Evolutionary conservation across 2,888 invertebrate species (phyloP).

Genomic region (Chrysina gloriosa): DNA sequence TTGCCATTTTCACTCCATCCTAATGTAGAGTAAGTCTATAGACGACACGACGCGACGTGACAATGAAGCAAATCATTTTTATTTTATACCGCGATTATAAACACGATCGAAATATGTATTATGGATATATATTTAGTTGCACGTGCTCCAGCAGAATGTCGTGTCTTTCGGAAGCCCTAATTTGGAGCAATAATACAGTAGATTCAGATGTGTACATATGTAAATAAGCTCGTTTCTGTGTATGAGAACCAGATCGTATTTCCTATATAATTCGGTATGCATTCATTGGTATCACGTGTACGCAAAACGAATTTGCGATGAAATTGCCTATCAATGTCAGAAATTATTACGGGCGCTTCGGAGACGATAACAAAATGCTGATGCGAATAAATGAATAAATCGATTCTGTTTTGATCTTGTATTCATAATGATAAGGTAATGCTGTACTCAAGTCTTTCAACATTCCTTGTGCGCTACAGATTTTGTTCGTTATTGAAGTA

Average conservation of each 20-base stretch:
- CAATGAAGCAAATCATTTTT: not conserved
- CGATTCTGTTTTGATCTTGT: conserved; percentile 29
- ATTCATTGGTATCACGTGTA: conserved; percentile 15
- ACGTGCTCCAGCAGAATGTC: not conserved
- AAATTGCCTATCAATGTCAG: conserved; percentile 31
- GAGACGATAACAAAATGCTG: conserved; percentile 31
- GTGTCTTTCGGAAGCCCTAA: not conserved
- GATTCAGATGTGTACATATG: not conserved
- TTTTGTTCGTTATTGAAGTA: too few relatives aligned
- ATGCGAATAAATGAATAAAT: conserved; percentile 36
- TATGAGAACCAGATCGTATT: not conserved
- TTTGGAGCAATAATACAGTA: conserved; percentile 2
- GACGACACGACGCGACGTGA: not conserved
- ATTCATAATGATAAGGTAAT: conserved; percentile 38
- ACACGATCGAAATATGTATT: not conserved
- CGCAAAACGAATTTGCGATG: conserved; percentile 21
- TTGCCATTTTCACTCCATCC: too few relatives aligned
- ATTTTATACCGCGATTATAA: not conserved
- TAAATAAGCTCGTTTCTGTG: not conserved
- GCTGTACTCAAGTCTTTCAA: not conserved
- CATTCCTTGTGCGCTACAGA: too few relatives aligned
- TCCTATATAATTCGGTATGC: conserved; percentile 9
- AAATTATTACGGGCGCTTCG: conserved; percentile 15
- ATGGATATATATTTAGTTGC: too few relatives aligned
- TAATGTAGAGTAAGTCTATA: too few relatives aligned